Evolutionary conservation across 2,888 invertebrate species (phyloP).

Genomic region (Gasteruption jaculator): DNA sequence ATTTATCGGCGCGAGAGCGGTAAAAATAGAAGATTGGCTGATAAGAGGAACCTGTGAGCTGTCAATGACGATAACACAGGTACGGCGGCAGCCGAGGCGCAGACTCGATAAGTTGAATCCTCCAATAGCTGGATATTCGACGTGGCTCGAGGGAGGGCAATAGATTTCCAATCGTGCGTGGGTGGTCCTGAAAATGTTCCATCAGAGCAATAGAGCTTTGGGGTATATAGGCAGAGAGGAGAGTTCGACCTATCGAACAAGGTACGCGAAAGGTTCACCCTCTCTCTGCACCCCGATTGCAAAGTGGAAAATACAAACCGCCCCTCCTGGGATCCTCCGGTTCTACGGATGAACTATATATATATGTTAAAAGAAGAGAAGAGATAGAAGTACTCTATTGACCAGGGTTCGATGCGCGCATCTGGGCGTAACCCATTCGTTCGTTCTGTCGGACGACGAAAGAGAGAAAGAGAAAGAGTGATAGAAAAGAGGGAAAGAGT

Average conservation of each 20-base stretch:
- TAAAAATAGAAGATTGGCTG: constrained; percentile 19
- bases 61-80: too few species aligned
- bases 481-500: constrained; percentile 15
- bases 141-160: constrained; percentile 51
- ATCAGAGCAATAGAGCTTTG: too few species aligned
- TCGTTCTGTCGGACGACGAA: constrained; percentile 26
- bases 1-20: constrained; percentile 21
- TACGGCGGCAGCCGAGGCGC: too few species aligned
- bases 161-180: constrained; percentile 52
- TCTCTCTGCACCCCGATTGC: constrained; percentile 9
- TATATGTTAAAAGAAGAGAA: too few species aligned
- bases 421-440: constrained; percentile 52
- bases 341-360: constrained; percentile 25
- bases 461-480: constrained; percentile 20
- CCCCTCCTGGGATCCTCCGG: neutral
- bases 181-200: constrained; percentile 28
- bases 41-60: too few species aligned
- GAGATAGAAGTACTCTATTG: constrained; percentile 46
- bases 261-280: neutral
- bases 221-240: too few species aligned
- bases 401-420: constrained; percentile 53
- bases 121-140: constrained; percentile 53
- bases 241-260: too few species aligned
- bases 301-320: neutral
- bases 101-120: constrained; percentile 52